Conservation (phyloP, 2,888 invertebrate genomes). For the Drosophila seclusa region DNA sequence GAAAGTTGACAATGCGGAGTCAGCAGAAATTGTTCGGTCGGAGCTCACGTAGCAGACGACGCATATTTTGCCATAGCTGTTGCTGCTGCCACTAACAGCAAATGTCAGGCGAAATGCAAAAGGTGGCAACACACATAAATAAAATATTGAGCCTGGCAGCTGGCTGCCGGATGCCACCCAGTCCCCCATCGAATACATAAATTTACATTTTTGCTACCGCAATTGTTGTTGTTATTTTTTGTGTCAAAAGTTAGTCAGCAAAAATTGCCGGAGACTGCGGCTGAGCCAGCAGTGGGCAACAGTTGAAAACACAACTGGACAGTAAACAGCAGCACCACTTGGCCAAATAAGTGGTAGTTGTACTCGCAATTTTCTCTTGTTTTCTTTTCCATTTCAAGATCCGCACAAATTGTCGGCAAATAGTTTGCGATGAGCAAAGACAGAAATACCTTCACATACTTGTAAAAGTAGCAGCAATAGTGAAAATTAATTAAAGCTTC, state of each 20-base stretch:
- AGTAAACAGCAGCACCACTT: constrained; percentile 45
- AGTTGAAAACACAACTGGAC: constrained; percentile 28
- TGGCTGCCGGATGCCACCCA: constrained; percentile 18
- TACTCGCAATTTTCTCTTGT: constrained; percentile 21
- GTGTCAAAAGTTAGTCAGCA: constrained; percentile 75
- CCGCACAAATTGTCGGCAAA: constrained; percentile 54
- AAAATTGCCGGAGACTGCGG: constrained; percentile 45
- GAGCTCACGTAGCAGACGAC: constrained; percentile 63
- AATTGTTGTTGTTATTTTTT: constrained; percentile 13
- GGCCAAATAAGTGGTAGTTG: constrained; percentile 31
- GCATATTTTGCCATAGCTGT: constrained; percentile 43
- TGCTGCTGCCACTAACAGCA: constrained; percentile 62
- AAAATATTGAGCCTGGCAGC: constrained; percentile 69
- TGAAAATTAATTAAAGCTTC: constrained; percentile 71
- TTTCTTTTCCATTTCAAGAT: constrained; percentile 31
- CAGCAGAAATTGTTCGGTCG: constrained; percentile 70
- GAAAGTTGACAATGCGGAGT: constrained; percentile 77
- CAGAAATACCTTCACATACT: constrained; percentile 27
- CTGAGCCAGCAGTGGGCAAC: background rate
- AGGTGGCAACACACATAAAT: constrained; percentile 71
- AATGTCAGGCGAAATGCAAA: constrained; percentile 65
- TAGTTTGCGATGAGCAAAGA: constrained; percentile 58
- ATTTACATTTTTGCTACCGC: constrained; percentile 64
- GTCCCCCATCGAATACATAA: constrained; percentile 55
- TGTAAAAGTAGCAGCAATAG: constrained; percentile 6